These are phyloP conservation scores for Ciconia stormi DNA, from an alignment of 2,113 vertebrate species.

Conservation along the genomic window DNA sequence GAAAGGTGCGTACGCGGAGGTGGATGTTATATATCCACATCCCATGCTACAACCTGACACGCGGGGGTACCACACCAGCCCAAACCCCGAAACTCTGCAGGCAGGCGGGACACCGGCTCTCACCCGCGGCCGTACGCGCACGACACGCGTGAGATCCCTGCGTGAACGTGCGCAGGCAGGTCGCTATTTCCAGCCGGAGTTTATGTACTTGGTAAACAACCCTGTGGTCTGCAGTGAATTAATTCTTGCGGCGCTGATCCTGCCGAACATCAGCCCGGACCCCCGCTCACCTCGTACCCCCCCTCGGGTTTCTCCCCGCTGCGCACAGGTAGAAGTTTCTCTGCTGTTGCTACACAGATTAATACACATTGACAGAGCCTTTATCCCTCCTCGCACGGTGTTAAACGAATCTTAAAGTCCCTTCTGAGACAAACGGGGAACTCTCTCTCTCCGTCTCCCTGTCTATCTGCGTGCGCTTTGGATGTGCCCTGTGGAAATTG, in stretches of 20 bases:
- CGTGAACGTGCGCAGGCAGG: accelerated
- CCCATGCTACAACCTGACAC: neutral
- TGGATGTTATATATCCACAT: neutral
- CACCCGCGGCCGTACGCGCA: too few species aligned
- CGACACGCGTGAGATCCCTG: neutral
- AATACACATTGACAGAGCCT: neutral
- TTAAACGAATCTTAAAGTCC: neutral
- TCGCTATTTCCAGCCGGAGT: neutral
- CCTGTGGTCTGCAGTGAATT: neutral
- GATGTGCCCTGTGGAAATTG: neutral
- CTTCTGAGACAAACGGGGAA: neutral
- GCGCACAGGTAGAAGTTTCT: neutral
- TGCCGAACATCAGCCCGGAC: too few species aligned
- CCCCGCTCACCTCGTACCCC: neutral
- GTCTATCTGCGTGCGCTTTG: neutral
- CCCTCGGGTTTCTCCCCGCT: neutral
- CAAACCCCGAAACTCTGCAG: neutral
- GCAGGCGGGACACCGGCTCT: too few species aligned
- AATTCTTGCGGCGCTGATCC: neutral
- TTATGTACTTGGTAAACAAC: neutral
- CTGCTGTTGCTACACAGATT: neutral
- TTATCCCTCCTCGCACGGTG: neutral
- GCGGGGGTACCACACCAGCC: accelerated
- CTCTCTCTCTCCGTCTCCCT: neutral
- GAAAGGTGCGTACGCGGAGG: neutral